Percentiles rank a stretch among this genome's conserved stretches.
Evolutionary conservation across 2,797 vertebrate genomes (phyloP).

Genomic region (Rhinella marina): DNA sequence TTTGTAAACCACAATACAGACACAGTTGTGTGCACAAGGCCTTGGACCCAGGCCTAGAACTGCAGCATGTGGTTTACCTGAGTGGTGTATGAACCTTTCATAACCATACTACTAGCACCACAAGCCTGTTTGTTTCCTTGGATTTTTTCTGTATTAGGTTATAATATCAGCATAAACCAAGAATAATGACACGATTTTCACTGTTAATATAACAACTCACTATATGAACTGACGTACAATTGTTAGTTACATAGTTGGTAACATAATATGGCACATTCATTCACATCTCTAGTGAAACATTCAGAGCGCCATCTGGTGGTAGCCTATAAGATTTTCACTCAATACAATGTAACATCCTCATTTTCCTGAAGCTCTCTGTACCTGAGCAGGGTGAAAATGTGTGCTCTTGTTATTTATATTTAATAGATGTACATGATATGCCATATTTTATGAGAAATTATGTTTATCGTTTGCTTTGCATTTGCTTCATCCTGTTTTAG

Average conservation of each 20-base stretch:
- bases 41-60: neutral
- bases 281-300: neutral
- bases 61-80: neutral
- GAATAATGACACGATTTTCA: neutral
- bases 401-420: neutral
- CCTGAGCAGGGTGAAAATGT: neutral
- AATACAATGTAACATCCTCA: neutral
- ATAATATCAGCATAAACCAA: neutral
- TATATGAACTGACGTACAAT: neutral
- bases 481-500: neutral
- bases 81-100: neutral
- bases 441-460: neutral
- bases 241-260: neutral
- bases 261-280: neutral
- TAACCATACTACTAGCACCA: neutral
- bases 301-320: conserved; percentile 31
- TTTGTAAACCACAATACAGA: too few relatives aligned
- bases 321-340: neutral
- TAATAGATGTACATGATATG: too few relatives aligned
- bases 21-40: neutral
- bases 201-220: neutral
- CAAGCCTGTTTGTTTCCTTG: neutral
- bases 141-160: neutral
- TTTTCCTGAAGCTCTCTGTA: neutral
- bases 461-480: neutral